Evolutionary conservation across 2,888 invertebrate species (phyloP).

Genomic region (Limenitis camilla): DNA sequence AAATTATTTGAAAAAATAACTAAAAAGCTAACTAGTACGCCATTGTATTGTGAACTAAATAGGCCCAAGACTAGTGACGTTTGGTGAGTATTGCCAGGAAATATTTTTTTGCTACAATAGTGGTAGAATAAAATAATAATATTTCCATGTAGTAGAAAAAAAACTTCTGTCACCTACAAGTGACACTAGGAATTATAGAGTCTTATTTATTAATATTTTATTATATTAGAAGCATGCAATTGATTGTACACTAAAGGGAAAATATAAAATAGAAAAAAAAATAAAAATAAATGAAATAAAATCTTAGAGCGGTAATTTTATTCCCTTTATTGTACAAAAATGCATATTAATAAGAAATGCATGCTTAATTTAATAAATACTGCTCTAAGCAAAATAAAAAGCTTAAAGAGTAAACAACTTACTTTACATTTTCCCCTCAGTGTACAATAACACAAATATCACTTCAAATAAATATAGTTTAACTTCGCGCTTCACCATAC

Average conservation of each 20-base stretch:
- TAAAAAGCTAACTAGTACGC: no score
- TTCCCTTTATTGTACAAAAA: slow-evolving; percentile 71
- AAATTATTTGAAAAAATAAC: no score
- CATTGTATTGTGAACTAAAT: no score
- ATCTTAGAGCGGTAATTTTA: slow-evolving; percentile 65
- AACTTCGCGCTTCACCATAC: not conserved
- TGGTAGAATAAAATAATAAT: no score
- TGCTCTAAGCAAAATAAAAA: slow-evolving; percentile 62
- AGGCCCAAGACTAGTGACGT: no score
- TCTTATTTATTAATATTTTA: not conserved
- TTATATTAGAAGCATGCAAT: slow-evolving; percentile 41
- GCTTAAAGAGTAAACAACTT: slow-evolving; percentile 58
- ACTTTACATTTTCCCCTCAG: slow-evolving; percentile 69
- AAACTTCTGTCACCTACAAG: no score
- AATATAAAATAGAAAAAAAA: slow-evolving; percentile 23
- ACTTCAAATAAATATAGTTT: not conserved
- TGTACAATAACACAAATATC: slow-evolving; percentile 63
- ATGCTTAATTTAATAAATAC: slow-evolving; percentile 53
- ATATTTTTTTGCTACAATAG: no score
- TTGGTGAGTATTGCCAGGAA: not conserved
- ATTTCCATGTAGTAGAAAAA: no score
- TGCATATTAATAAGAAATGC: slow-evolving; percentile 41
- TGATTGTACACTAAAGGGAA: slow-evolving; percentile 76
- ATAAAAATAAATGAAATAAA: slow-evolving; percentile 24
- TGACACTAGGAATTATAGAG: no score